phyloP scores from a whole-genome alignment of 1,140 invertebrate species.

The Drosophila truncata region DNA sequence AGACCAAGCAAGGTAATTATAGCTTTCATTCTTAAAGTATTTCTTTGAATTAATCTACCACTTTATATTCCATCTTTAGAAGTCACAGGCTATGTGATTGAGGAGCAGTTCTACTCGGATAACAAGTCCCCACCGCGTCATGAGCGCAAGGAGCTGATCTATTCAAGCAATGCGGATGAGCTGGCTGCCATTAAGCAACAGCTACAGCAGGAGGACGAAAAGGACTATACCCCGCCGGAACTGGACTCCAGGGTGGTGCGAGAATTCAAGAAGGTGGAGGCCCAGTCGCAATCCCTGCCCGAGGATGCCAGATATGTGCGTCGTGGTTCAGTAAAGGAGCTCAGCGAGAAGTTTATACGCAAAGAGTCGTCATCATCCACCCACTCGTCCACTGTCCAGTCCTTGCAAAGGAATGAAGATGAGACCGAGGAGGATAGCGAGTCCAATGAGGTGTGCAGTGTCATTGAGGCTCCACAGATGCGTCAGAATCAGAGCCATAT shows the following conservation, averaged over 20 bases:
- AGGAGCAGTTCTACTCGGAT: constrained; percentile 88
- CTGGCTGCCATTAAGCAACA: constrained; percentile 84
- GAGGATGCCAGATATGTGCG: constrained; percentile 86
- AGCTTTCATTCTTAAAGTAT: background rate
- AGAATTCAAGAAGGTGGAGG: constrained; percentile 72
- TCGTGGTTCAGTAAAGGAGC: constrained; percentile 89
- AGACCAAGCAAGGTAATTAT: constrained; percentile 86
- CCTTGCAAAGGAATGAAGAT: constrained; percentile 37
- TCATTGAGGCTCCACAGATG: constrained; percentile 76
- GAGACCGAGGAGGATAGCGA: constrained; percentile 77
- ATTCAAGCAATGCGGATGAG: constrained; percentile 88
- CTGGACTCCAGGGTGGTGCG: constrained; percentile 58
- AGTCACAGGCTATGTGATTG: constrained; percentile 89
- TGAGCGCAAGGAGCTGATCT: constrained; percentile 88
- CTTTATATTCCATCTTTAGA: constrained; percentile 13
- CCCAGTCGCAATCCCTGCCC: constrained; percentile 36
- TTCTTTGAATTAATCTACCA: background rate
- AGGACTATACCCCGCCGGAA: constrained; percentile 44
- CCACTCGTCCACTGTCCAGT: constrained; percentile 31
- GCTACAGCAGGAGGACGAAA: constrained; percentile 35
- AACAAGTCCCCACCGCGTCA: constrained; percentile 89
- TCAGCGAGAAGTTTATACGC: constrained; percentile 90
- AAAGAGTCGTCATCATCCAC: constrained; percentile 66
- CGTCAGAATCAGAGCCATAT: constrained; percentile 66
- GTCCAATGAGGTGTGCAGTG: constrained; percentile 73